Evolutionary conservation across 2,113 vertebrate genomes (phyloP).

Genomic region (Nyctibius bracteatus): DNA sequence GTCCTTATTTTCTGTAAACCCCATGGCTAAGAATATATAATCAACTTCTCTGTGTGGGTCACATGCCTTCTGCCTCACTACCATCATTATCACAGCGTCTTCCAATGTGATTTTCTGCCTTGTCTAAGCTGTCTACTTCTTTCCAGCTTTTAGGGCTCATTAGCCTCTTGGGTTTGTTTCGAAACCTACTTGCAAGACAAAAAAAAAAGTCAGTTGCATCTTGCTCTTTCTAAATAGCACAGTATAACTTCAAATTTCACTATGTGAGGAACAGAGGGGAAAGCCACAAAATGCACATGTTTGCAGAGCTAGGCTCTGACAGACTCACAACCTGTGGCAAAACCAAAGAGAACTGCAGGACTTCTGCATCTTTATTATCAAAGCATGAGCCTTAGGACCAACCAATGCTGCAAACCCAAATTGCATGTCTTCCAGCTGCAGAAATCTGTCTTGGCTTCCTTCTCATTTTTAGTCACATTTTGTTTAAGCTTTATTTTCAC

Average conservation of each 20-base stretch:
- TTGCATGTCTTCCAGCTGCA: neutral
- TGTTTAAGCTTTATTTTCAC: neutral
- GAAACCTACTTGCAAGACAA: neutral
- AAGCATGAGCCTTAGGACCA: neutral
- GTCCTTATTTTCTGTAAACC: neutral
- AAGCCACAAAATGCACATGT: neutral
- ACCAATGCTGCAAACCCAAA: neutral
- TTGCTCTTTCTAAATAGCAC: neutral
- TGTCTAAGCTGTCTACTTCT: neutral
- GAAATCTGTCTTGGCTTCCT: neutral
- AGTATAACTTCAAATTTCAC: neutral
- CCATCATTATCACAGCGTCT: neutral
- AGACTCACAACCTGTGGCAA: neutral
- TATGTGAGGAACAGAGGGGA: too few relatives aligned
- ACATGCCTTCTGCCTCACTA: neutral
- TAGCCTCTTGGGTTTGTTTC: neutral
- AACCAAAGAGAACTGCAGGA: neutral
- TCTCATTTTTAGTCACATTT: neutral
- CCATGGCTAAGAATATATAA: neutral
- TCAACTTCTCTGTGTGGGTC: neutral
- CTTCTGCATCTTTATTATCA: neutral
- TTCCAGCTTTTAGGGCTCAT: neutral
- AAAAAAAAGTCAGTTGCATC: neutral
- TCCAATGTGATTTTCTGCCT: neutral
- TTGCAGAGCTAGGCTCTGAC: neutral